These are phyloP conservation scores for Hepsetus odoe DNA, from an alignment of 2,113 vertebrate genomes.

Conservation along the genomic window DNA sequence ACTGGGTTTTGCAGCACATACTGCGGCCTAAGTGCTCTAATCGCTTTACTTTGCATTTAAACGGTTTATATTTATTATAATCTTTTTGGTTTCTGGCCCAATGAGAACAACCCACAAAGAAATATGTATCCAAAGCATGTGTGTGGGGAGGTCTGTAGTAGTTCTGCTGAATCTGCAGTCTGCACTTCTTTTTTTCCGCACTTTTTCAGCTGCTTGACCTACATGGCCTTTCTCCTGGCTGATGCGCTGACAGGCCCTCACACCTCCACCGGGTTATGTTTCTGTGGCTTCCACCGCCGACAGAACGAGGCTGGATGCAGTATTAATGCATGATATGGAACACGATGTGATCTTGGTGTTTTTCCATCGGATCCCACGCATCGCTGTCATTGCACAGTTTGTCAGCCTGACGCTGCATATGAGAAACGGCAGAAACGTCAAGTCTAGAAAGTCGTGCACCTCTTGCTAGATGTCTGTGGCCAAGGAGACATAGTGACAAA, in stretches of 20 bases:
- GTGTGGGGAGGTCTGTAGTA: background rate
- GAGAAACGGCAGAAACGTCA: background rate
- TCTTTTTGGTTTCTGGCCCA: too few species aligned
- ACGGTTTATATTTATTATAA: too few species aligned
- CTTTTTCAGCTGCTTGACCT: conserved; percentile 6
- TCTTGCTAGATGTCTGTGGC: conserved; percentile 6
- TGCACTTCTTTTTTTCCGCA: background rate
- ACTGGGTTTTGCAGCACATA: too few species aligned
- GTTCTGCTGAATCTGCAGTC: background rate
- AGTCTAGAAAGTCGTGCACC: background rate
- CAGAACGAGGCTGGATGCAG: conserved; percentile 1
- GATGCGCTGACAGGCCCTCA: background rate
- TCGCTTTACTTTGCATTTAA: too few species aligned
- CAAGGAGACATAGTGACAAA: background rate
- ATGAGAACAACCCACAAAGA: background rate
- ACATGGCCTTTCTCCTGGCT: background rate
- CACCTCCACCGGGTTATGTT: background rate
- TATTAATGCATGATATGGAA: background rate
- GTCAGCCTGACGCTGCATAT: background rate
- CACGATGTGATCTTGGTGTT: background rate
- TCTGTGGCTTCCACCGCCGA: conserved; percentile 5
- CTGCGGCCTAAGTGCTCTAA: too few species aligned
- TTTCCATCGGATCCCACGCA: conserved; percentile 1
- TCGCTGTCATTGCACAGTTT: background rate
- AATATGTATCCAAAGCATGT: background rate